Conservation (phyloP, 2,797 vertebrate species). For the Myiothlypis chrysogaster region DNA sequence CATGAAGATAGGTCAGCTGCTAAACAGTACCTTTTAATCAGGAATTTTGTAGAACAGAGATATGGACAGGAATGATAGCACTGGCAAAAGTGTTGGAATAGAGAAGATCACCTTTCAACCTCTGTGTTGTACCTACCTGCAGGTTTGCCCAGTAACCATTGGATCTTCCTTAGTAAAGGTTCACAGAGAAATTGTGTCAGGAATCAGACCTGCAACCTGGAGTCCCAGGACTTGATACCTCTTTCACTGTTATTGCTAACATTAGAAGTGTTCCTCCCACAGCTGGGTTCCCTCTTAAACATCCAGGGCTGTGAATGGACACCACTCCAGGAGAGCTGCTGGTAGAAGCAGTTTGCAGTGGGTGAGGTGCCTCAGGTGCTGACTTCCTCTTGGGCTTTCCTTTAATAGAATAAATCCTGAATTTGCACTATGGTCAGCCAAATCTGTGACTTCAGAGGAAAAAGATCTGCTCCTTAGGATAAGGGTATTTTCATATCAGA, state of each 20-base stretch:
- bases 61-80: background rate
- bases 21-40: background rate
- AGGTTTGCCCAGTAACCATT: background rate
- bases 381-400: background rate
- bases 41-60: background rate
- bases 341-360: background rate
- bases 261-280: background rate
- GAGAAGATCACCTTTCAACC: background rate
- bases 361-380: background rate
- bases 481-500: background rate
- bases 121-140: accelerated
- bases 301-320: background rate
- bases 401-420: background rate
- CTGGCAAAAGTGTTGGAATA: background rate
- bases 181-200: background rate
- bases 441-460: background rate
- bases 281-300: background rate
- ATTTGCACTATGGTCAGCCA: background rate
- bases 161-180: background rate
- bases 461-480: background rate
- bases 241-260: background rate
- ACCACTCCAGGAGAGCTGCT: background rate
- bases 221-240: background rate
- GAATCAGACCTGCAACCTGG: background rate
- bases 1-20: background rate